Base-by-base conservation (phyloP, 2,797 vertebrate species). In the Enteromius treurensis region DNA sequence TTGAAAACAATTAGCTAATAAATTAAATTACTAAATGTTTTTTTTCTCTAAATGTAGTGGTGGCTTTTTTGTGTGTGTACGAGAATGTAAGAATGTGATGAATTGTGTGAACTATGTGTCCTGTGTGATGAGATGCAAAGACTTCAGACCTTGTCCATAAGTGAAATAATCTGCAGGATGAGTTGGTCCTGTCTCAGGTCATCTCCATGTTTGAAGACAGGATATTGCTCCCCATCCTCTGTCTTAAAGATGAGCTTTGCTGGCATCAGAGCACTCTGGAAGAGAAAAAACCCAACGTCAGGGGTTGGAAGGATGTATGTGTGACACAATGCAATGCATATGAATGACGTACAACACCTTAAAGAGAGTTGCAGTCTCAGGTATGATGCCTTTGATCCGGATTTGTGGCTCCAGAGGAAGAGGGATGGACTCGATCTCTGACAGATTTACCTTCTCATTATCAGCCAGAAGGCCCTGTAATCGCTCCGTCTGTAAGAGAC, bases 101-200 rank as follows among this genome's bases (percentile, higher is more conserved):
- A 69, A 10, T 21, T 14, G 32, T 10, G 26, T 32, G 5, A 37
- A 80, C 37, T 34, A 26, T 40, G n/a, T 42, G 21, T 58, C 8
- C 71, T 37, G 34, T 60, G 15, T 65, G 49, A 32, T 62, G n/a
- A 23, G 3, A 75, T 58, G 32, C 26, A 1, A 15, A n/a, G 73
- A 47, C 17, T 14, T 77, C 80, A 71, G 87, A 98, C 98, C 95
- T 98, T 98, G 92, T 99, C 98, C 98, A 99, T 99, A 53, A 99
- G 96, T 0, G 98, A 99, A 92, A 99, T 99, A 88, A 99, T 99
- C 91, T 99, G 98, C 79, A 99, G 95, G 91, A 99, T 99, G 86
- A 99, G 97, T 88, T 99, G 98, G 91, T 99, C 98, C 88, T 99
- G 98, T 58, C 98, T 95, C 82, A 99, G 93, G 91, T 99, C 98